Conservation (phyloP, 2,797 vertebrate species). For the Vespertilio murinus region DNA sequence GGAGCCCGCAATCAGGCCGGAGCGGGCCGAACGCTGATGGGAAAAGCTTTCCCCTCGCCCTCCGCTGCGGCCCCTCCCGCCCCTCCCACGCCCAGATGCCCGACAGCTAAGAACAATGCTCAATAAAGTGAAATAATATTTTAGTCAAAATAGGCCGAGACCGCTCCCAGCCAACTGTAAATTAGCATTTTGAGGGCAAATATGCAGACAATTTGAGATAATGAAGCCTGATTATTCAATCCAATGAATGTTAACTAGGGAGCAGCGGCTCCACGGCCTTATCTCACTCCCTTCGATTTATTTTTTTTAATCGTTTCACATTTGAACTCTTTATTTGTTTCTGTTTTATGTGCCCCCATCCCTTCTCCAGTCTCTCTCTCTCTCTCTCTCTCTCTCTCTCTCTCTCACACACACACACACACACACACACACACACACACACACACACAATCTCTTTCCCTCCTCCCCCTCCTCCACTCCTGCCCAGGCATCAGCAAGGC, state of each 20-base stretch:
- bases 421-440: conserved; percentile 37
- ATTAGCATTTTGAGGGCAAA: conserved; percentile 99
- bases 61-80: conserved; percentile 11
- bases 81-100: conserved; percentile 86
- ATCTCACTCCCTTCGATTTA: conserved; percentile 95
- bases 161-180: conserved; percentile 97
- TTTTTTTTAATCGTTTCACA: conserved; percentile 95
- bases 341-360: conserved; percentile 45
- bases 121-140: conserved; percentile 87
- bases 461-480: not conserved
- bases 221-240: conserved; percentile 99
- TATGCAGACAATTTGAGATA: conserved; percentile 99
- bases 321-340: conserved; percentile 89
- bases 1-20: conserved; percentile 69
- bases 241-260: conserved; percentile 99
- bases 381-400: too few relatives aligned
- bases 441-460: not conserved
- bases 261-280: conserved; percentile 90
- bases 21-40: conserved; percentile 87
- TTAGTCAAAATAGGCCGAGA: conserved; percentile 89
- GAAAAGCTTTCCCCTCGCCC: conserved; percentile 82
- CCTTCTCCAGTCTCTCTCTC: too few relatives aligned
- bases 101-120: conserved; percentile 90
- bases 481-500: not conserved
- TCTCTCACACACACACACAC: not conserved